Percentiles rank a stretch among this genome's conserved stretches.
These are phyloP conservation scores for Agonopterix arenella DNA, from an alignment of 2,888 invertebrate species.

Conservation along the genomic window DNA sequence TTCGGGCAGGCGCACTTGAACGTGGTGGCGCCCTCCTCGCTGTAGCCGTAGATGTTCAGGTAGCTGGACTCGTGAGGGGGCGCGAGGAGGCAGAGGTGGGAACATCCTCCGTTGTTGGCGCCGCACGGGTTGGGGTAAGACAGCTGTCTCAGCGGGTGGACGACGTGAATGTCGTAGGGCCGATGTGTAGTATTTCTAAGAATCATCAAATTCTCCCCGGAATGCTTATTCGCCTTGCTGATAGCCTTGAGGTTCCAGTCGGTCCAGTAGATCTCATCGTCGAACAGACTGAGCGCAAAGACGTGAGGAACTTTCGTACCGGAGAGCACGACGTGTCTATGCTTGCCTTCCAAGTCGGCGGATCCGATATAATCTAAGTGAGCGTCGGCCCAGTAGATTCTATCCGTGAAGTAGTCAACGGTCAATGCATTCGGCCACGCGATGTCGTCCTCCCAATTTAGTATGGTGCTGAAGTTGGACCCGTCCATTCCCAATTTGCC, in stretches of 20 bases:
- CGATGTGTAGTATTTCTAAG: slow-evolving; percentile 95
- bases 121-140: slow-evolving; percentile 94
- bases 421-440: slow-evolving; percentile 99
- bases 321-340: slow-evolving; percentile 88
- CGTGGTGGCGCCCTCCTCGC: slow-evolving; percentile 86
- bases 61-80: slow-evolving; percentile 88
- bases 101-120: slow-evolving; percentile 95
- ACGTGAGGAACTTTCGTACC: slow-evolving; percentile 94
- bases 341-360: slow-evolving; percentile 93
- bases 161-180: slow-evolving; percentile 95
- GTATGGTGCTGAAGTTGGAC: slow-evolving; percentile 89
- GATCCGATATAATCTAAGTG: slow-evolving; percentile 98
- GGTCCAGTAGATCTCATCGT: slow-evolving; percentile 96
- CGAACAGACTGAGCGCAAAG: slow-evolving; percentile 95
- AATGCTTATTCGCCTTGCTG: slow-evolving; percentile 93
- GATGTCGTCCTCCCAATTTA: slow-evolving; percentile 95
- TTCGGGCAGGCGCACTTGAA: slow-evolving; percentile 96
- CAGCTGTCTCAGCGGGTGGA: slow-evolving; percentile 92
- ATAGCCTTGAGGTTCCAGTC: slow-evolving; percentile 99
- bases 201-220: slow-evolving; percentile 83
- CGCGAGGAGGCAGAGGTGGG: slow-evolving; percentile 94
- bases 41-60: slow-evolving; percentile 85
- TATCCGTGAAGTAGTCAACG: slow-evolving; percentile 96
- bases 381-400: slow-evolving; percentile 98
- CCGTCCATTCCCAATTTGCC: slow-evolving; percentile 99